phyloP scores from a whole-genome alignment of 2,888 invertebrate species.

The Cataglyphis altisquamis region DNA sequence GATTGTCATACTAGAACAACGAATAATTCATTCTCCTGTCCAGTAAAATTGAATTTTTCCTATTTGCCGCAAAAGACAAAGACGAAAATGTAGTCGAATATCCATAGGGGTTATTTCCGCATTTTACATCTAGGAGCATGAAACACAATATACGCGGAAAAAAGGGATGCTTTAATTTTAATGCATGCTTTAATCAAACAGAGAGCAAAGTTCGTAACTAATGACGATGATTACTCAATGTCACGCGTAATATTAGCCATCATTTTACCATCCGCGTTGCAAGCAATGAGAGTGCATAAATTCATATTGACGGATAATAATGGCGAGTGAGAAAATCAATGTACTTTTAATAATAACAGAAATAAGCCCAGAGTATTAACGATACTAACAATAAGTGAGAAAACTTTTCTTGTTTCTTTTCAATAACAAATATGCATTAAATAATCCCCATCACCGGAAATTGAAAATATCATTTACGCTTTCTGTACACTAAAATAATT shows the following conservation, averaged over 20 bases:
- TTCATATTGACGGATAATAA: slow-evolving; percentile 42
- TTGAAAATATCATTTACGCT: background rate
- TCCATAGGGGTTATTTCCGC: slow-evolving; percentile 47
- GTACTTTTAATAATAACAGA: background rate
- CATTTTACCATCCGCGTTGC: slow-evolving; percentile 59
- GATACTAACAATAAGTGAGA: no score
- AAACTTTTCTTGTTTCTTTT: no score
- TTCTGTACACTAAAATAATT: background rate
- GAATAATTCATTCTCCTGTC: slow-evolving; percentile 23
- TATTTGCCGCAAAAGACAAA: slow-evolving; percentile 37
- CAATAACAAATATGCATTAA: no score
- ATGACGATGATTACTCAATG: slow-evolving; percentile 69
- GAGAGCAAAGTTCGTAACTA: slow-evolving; percentile 61
- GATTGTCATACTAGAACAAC: background rate
- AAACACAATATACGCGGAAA: slow-evolving; percentile 3
- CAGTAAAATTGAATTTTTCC: slow-evolving; percentile 61
- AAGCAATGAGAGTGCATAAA: slow-evolving; percentile 44
- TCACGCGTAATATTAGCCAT: slow-evolving; percentile 66
- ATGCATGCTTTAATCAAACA: slow-evolving; percentile 20
- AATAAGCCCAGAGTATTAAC: no score
- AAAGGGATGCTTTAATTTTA: slow-evolving; percentile 3
- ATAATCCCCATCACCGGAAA: background rate
- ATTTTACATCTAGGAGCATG: slow-evolving; percentile 25
- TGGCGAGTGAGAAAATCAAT: slow-evolving; percentile 32
- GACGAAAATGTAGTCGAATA: slow-evolving; percentile 39